Evolutionary conservation across 2,113 vertebrate species (phyloP).

Genomic region (Damaliscus lunatus): DNA sequence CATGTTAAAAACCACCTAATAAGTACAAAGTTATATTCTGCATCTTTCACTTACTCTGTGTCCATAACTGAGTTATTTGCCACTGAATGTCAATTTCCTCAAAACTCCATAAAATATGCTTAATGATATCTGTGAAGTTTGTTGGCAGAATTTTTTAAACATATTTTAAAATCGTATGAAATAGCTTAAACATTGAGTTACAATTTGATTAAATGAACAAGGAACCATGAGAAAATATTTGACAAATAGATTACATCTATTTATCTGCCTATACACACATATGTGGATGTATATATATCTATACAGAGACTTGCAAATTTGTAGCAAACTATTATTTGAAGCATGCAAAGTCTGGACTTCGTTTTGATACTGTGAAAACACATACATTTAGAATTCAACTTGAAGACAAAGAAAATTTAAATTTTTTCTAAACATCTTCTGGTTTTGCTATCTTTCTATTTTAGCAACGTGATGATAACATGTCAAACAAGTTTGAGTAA

Average conservation of each 20-base stretch:
- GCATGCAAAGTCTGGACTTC: background rate
- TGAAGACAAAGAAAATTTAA: background rate
- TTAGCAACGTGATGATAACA: background rate
- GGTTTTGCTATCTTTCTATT: background rate
- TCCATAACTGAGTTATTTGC: background rate
- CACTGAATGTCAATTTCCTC: background rate
- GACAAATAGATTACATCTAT: background rate
- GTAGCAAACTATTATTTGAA: background rate
- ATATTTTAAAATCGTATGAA: background rate
- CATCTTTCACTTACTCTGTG: background rate
- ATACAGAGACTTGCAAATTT: background rate
- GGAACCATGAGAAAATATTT: background rate
- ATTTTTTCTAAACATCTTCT: background rate
- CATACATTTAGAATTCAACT: background rate
- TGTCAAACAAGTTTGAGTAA: background rate
- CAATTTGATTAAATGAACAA: background rate
- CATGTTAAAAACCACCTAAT: background rate
- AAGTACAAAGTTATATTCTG: background rate
- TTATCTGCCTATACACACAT: background rate
- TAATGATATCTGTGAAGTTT: background rate
- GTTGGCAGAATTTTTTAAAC: background rate
- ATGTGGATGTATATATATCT: background rate
- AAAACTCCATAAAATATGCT: background rate
- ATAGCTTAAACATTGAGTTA: background rate
- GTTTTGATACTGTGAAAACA: background rate